Percentiles rank a stretch among this genome's conserved stretches.
phyloP scores from a whole-genome alignment of 2,113 vertebrate species.

The Erpornis zantholeuca region DNA sequence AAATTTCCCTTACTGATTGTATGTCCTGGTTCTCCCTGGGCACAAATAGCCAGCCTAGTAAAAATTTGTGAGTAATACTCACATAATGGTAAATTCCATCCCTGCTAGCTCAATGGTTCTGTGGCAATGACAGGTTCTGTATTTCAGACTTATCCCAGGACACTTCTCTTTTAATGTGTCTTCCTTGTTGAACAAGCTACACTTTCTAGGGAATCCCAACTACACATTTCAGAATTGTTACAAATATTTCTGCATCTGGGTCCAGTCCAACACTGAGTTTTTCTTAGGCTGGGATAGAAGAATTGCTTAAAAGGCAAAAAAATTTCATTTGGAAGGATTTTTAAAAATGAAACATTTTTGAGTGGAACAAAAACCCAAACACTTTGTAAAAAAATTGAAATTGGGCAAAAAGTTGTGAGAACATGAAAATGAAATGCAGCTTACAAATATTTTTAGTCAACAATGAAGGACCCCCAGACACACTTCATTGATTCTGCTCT shows the following conservation, averaged over 20 bases:
- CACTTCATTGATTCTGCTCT: neutral
- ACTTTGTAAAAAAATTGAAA: neutral
- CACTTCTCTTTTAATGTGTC: neutral
- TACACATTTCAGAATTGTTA: neutral
- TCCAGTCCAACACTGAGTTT: neutral
- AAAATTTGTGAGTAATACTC: neutral
- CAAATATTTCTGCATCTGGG: neutral
- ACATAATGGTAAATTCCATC: neutral
- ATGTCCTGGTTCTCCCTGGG: neutral
- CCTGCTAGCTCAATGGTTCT: neutral
- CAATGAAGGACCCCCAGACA: fast-evolving
- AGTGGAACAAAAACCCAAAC: neutral
- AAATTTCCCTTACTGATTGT: neutral
- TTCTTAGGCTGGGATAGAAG: neutral
- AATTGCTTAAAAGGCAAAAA: neutral
- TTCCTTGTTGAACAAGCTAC: neutral
- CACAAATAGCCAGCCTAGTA: neutral
- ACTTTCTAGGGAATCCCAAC: neutral
- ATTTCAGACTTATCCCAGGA: neutral
- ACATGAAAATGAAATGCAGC: neutral
- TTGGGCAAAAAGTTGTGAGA: neutral
- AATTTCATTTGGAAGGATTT: neutral
- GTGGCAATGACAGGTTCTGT: neutral
- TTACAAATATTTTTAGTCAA: neutral
- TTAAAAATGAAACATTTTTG: neutral